phyloP scores from a whole-genome alignment of 2,113 vertebrate genomes.

The Seriola quinqueradiata region DNA sequence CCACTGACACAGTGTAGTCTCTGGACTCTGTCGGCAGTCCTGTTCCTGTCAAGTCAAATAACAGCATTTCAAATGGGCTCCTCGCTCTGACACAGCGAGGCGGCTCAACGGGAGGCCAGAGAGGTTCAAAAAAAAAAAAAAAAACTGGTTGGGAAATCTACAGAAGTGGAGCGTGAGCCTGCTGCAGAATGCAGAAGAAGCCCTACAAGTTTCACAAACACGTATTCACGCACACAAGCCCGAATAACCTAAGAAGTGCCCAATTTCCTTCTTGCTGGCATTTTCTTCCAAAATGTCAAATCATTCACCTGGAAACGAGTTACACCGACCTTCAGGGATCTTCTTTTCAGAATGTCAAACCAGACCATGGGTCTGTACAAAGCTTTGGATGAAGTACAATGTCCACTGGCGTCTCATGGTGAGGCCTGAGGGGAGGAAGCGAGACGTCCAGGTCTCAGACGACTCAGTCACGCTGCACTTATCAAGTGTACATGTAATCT shows the following conservation, averaged over 20 bases:
- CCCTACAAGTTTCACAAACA: conserved; percentile 18
- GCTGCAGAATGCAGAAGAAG: conserved; percentile 43
- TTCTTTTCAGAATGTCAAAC: conserved; percentile 74
- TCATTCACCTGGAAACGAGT: conserved; percentile 76
- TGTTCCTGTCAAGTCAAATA: conserved; percentile 80
- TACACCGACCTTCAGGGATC: conserved; percentile 67
- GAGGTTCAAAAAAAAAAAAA: conserved; percentile 18
- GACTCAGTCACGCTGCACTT: conserved; percentile 49
- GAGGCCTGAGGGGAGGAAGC: conserved; percentile 33
- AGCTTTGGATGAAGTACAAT: conserved; percentile 50
- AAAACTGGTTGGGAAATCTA: conserved; percentile 15
- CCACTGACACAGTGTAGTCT: conserved; percentile 74
- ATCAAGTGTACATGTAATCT: conserved; percentile 52
- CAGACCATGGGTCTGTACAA: conserved; percentile 49
- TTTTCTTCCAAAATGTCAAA: conserved; percentile 82
- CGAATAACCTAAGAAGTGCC: conserved; percentile 33
- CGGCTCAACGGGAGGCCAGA: conserved; percentile 44
- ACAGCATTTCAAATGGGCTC: conserved; percentile 67
- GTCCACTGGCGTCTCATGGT: conserved; percentile 34
- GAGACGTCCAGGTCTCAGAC: conserved; percentile 49
- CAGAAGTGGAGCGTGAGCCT: conserved; percentile 7
- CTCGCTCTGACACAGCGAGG: conserved; percentile 50
- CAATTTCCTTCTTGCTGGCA: conserved; percentile 57
- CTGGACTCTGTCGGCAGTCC: conserved; percentile 76
- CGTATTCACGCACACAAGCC: conserved; percentile 7